Evolutionary conservation across 2,113 vertebrate species (phyloP).

Genomic region (Diadophis punctatus): DNA sequence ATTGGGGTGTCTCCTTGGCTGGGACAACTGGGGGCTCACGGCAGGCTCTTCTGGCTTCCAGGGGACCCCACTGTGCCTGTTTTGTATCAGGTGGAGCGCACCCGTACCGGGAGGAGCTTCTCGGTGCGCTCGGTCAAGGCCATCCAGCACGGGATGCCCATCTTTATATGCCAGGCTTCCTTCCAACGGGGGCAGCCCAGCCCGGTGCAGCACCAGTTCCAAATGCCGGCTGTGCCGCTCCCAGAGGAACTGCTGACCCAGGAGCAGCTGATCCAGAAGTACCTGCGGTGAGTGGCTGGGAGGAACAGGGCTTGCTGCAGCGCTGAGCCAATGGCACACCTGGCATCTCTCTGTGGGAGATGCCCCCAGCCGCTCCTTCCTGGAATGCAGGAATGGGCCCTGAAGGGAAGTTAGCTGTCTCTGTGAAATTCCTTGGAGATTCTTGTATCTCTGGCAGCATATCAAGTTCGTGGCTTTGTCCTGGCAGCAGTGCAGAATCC

Average conservation of each 20-base stretch:
- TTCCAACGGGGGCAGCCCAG: slow-evolving; percentile 84
- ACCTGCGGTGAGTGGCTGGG: slow-evolving; percentile 72
- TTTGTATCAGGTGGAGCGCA: slow-evolving; percentile 89
- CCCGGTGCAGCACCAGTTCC: slow-evolving; percentile 85
- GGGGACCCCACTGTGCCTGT: slow-evolving; percentile 89
- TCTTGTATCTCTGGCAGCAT: neutral
- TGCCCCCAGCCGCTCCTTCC: neutral
- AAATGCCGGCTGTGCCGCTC: slow-evolving; percentile 81
- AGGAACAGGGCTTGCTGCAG: neutral
- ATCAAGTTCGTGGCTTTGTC: neutral
- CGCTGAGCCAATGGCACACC: neutral
- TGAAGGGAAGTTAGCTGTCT: neutral
- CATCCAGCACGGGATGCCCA: slow-evolving; percentile 86
- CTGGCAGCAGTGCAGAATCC: neutral
- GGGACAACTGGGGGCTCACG: neutral
- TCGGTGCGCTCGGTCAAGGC: slow-evolving; percentile 87
- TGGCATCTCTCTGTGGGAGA: neutral
- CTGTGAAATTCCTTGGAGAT: neutral
- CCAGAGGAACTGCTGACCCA: slow-evolving; percentile 80
- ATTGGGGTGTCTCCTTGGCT: neutral
- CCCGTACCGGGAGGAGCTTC: slow-evolving; percentile 84
- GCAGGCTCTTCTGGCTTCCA: slow-evolving; percentile 33
- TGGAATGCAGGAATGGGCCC: neutral
- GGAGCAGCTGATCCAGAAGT: slow-evolving; percentile 78
- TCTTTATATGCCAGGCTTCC: slow-evolving; percentile 88